Evolutionary conservation across 2,797 vertebrate species (phyloP).

Genomic region (Myotis findleyi): DNA sequence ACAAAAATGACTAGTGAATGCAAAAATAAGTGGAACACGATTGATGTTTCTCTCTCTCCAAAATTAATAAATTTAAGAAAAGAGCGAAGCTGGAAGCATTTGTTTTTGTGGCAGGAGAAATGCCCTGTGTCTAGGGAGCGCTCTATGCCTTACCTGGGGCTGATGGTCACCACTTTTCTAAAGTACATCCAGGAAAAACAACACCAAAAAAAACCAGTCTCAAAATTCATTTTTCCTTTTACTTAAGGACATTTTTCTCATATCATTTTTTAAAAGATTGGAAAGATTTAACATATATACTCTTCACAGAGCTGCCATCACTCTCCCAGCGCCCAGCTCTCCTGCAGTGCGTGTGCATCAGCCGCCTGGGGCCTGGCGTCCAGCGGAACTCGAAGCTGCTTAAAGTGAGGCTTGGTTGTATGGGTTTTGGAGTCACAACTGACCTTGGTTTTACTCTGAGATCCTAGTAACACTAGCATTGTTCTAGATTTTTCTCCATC

Average conservation of each 20-base stretch:
- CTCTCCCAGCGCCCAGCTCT: neutral
- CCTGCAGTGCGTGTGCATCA: neutral
- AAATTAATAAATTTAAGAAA: neutral
- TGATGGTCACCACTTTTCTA: neutral
- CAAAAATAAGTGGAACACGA: neutral
- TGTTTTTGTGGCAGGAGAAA: neutral
- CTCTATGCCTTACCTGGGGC: neutral
- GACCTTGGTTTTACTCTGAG: neutral
- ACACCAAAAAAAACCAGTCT: neutral
- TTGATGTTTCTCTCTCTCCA: neutral
- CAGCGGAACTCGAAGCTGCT: neutral
- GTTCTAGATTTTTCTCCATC: neutral
- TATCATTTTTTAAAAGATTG: conserved; percentile 56
- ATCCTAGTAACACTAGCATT: neutral
- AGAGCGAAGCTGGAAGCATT: neutral
- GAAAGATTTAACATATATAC: neutral
- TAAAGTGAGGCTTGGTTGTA: neutral
- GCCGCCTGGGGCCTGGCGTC: neutral
- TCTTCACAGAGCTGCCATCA: neutral
- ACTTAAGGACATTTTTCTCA: conserved; percentile 29
- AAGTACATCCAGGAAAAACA: neutral
- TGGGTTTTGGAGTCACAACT: neutral
- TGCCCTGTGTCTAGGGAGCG: neutral
- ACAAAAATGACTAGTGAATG: neutral
- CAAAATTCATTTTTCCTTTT: conserved; percentile 34